Evolutionary conservation across 2,113 vertebrate genomes (phyloP), one percentile per base, ranked within the genome.

Genomic region (Psettodes erumei): DNA sequence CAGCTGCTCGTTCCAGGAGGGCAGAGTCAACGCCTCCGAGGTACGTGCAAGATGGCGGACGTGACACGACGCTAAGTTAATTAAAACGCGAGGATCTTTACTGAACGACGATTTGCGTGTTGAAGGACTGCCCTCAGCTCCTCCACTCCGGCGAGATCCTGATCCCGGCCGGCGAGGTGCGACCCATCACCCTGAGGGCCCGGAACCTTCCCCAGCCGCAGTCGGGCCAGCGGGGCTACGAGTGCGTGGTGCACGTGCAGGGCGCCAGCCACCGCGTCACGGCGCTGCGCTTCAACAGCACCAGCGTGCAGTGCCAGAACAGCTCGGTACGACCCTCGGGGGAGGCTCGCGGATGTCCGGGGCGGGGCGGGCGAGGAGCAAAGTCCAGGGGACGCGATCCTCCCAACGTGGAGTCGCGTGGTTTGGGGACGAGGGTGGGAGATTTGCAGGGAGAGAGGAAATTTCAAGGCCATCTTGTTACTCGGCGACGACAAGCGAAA

Each of bases 211-310:
- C 98, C 0, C 98, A 99, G 90, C 98, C 98, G 0, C 98, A 99
- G 93, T 99, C 98, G 0, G 98, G 98, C 15, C 98, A 99, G 91
- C 91, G 97, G 0, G 97, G 97, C 21, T 99, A 99, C 19, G 98
- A 99, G 91, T 99, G 98, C 0, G 96, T 96, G 62, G 94, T 99
- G 71, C 94, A 89, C 71, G 96, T 99, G 81, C 96, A 97, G 88
- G 96, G 97, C 0, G 79, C 94, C 16, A 58, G 94, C 66, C 96
- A 99, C 84, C 95, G 97, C 0, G 97, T 99, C 81, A 97, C 97
- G 0, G 97, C 98, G n/a, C 95, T 99, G 84, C 96, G 98, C 89
- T 99, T 99, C 95, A 99, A 99, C 94, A 99, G 98, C 94, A 98
- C 98, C 94, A 99, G 97, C 4, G 97, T 99, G 79, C 97, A 99